Evolutionary conservation across 2,113 vertebrate genomes (phyloP).

Genomic region (Crotalus horridus): DNA sequence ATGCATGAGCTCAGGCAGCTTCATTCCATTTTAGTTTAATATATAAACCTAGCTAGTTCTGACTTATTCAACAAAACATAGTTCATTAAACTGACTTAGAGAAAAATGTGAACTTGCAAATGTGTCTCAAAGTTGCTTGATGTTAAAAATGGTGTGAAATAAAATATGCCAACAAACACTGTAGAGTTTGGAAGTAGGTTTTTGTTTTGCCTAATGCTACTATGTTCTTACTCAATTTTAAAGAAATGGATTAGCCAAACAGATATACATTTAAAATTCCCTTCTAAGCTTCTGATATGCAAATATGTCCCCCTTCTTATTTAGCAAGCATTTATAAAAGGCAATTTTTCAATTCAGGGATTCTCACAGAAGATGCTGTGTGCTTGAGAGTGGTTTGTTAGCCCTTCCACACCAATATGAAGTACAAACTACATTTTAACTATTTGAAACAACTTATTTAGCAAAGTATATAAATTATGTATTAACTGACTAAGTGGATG

Average conservation of each 20-base stretch:
- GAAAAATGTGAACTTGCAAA: not conserved
- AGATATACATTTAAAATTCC: not conserved
- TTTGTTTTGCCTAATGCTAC: not conserved
- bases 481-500: not conserved
- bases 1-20: not conserved
- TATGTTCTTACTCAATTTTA: not conserved
- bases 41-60: not conserved
- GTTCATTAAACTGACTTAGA: not conserved
- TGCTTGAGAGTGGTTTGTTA: not conserved
- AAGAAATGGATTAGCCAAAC: not conserved
- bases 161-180: not conserved
- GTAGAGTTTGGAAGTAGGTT: no score
- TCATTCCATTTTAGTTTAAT: not conserved
- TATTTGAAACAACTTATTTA: not conserved
- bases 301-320: not conserved
- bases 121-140: not conserved
- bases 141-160: not conserved
- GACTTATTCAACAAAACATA: not conserved
- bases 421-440: not conserved
- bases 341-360: slow-evolving; percentile 26
- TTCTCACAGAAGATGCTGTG: not conserved
- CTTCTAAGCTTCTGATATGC: not conserved
- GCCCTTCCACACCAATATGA: not conserved
- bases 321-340: slow-evolving; percentile 19
- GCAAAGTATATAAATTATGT: not conserved